Evolutionary conservation across 2,888 invertebrate genomes (phyloP), one percentile per base, ranked within the genome.

Genomic region (Tiliacea aurago): DNA sequence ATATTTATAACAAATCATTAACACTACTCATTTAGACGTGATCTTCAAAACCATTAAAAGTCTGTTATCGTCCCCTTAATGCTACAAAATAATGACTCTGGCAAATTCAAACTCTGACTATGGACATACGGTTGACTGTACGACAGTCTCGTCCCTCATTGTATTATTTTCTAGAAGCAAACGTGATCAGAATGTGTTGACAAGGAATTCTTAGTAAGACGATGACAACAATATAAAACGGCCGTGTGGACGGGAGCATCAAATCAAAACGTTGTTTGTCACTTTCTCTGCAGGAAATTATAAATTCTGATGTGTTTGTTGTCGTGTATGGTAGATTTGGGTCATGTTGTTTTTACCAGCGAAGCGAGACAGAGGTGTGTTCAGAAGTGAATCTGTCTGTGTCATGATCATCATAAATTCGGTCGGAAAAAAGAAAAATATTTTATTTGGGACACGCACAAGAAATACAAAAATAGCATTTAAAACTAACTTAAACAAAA

Each of bases 121-220:
- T 56, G 2, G 13, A 41, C 18, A 3, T 15, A 33, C 1, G 20
- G 7, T 15, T 47, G 41, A 23, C 15, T 11, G 43, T 56, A 55
- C 61, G 37, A n/a, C 28, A 11, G 23, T 20, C 53, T 70, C 41
- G 56, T 49, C 23, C 37, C 43, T 61, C 72, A 70, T 81, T 76
- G 78, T 78, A 47, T 69, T 73, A 74, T 80, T 76, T 71, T 71
- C 59, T 75, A 78, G 64, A 81, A 81, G 11, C 23, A 37, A 49
- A 81, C 84, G 84, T 84, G 83, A 70, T 41, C 33, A 10, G 81
- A 81, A 84, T 82, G 23, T 53, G 51, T 59, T 59, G 2, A 51
- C 33, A 51, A 45, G 13, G 28, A 70, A 82, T 82, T 76, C 62
- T 67, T 43, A 80, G 37, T 58, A 56, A 43, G 45, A 18, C 51